phyloP scores from a whole-genome alignment of 2,888 invertebrate genomes.

The Hydroisotoma schaefferi region DNA sequence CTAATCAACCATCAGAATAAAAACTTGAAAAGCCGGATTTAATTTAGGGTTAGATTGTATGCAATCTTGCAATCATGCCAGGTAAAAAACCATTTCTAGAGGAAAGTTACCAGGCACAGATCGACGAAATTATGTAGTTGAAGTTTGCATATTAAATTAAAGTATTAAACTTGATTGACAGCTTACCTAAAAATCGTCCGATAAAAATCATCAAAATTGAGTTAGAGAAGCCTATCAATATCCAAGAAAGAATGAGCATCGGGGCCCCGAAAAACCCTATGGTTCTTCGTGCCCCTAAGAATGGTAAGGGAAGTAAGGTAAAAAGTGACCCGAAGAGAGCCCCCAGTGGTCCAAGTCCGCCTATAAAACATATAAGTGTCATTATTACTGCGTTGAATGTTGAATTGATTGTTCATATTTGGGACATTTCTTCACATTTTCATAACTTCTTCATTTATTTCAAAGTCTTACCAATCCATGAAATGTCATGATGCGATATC shows the following conservation, averaged over 20 bases:
- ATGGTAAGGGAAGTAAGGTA: constrained; percentile 15
- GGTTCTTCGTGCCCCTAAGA: constrained; percentile 20
- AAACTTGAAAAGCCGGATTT: too few species aligned
- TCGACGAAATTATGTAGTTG: too few species aligned
- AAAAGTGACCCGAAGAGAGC: constrained; percentile 25
- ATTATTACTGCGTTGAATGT: too few species aligned
- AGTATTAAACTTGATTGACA: neutral
- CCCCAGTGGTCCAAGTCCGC: constrained; percentile 31
- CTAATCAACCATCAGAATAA: too few species aligned
- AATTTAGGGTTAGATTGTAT: too few species aligned
- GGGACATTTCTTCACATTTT: neutral
- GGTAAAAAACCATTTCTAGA: too few species aligned
- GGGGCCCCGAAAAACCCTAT: constrained; percentile 25
- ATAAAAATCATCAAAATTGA: constrained; percentile 17
- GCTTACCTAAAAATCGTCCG: constrained; percentile 30
- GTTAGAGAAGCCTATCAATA: constrained; percentile 15
- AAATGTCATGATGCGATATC: constrained; percentile 35
- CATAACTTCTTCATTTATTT: neutral
- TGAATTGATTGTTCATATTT: neutral
- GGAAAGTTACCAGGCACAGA: too few species aligned
- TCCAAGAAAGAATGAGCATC: constrained; percentile 19
- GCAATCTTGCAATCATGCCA: too few species aligned
- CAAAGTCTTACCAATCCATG: constrained; percentile 42
- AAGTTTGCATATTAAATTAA: neutral
- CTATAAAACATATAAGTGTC: constrained; percentile 14